Base-by-base conservation (phyloP, 2,113 vertebrate genomes). In the Chamaea fasciata region DNA sequence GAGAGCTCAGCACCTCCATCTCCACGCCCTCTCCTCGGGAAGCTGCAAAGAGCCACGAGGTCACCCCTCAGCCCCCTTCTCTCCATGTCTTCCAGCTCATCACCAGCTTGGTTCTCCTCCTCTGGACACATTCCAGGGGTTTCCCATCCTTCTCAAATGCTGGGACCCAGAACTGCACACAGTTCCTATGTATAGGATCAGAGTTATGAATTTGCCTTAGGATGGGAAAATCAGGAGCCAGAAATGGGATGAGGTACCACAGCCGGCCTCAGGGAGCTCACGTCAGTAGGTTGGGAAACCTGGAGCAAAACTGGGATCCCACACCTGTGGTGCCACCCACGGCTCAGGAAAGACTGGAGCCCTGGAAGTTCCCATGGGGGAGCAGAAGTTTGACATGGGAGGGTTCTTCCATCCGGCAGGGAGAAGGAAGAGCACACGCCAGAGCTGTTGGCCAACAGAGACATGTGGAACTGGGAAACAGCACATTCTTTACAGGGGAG, bases 241-340 rank as follows among this genome's bases (percentile, higher is more conserved):
- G 80, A 59, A 83, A 53, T 28, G 49, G 64, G 49, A 23, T 53
- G 83, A 88, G 50, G n/a, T 20, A 31, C 11, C 63, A 49, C 31
- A 41, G 47, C 22, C 57, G 59, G 67, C 19, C 44, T 71, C 23
- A 49, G n/a, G 84, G 33, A 87, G 33, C 27, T 81, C 46, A 4
- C 0, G 0, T 17, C 4, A 3, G 49, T 33, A 87, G 53, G 19
- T 0, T 69, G 65, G 65, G 41, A 23, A 39, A 33, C 10, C 23
- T 35, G 42, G 37, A 81, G 50, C 3, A 1, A 49, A 55, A 44
- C 24, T 35, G 76, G 67, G 52, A 86, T 69, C 44, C 49, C 53
- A 30, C 24, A 47, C 7, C 31, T 8, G 0, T 9, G 70, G 62
- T 49, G 62, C 31, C 47, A 47, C 75, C 67, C n/a, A 28, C 0